Evolutionary conservation across 1,140 invertebrate genomes (phyloP).

Genomic region (Brachionus koreanus): DNA sequence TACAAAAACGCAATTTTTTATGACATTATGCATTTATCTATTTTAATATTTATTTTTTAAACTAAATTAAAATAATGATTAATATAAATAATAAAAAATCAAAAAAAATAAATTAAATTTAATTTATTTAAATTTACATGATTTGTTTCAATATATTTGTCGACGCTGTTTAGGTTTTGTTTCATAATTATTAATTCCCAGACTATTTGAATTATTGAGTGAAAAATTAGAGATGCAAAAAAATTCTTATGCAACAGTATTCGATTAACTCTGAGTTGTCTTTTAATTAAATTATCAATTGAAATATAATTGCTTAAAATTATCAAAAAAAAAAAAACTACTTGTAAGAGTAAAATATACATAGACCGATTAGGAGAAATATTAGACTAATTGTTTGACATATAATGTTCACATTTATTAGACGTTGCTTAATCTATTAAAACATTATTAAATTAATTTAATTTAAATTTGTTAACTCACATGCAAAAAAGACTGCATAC

Average conservation of each 20-base stretch:
- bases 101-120: too few relatives aligned
- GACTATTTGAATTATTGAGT: conserved; percentile 25
- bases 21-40: too few relatives aligned
- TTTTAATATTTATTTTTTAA: too few relatives aligned
- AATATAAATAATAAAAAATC: too few relatives aligned
- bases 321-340: not conserved
- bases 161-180: not conserved
- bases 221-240: conserved; percentile 7
- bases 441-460: not conserved
- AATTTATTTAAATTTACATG: too few relatives aligned
- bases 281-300: not conserved
- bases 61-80: too few relatives aligned
- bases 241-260: conserved; percentile 37
- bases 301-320: not conserved
- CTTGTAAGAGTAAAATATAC: conserved; percentile 23
- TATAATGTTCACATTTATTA: conserved; percentile 38
- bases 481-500: not conserved
- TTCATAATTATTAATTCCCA: conserved; percentile 44
- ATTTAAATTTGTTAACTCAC: not conserved
- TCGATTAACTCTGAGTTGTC: conserved; percentile 9
- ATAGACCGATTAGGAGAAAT: conserved; percentile 3
- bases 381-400: conserved; percentile 28
- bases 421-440: conserved; percentile 16
- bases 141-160: conserved; percentile 30
- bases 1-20: too few relatives aligned